Evolutionary conservation across 2,888 invertebrate genomes (phyloP), one percentile per base, ranked within the genome.

Genomic region (Xylocampa areola): DNA sequence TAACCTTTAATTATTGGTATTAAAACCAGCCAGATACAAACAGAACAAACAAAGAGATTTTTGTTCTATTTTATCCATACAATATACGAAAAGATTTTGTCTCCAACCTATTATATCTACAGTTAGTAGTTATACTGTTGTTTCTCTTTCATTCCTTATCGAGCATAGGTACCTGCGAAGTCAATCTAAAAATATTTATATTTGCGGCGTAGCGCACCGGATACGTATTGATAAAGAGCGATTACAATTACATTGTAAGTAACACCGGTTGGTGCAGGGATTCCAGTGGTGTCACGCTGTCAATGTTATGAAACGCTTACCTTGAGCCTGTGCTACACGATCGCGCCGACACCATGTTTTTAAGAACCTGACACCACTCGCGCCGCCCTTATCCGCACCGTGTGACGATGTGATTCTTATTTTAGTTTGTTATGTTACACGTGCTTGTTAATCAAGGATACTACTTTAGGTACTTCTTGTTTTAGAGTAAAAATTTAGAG

Each of bases 301-400:
- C 80, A 43, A 74, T 86, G 84, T 90, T 89, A 82, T 89, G 82
- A 83, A 80, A 80, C 66, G 62, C 61, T 88, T 84, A 89, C 92
- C 89, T 92, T 91, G 90, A 73, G 79, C 71, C 77, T 87, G 78
- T 87, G 90, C 73, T 84, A 92, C 75, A 44, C 62, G 89, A 91
- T 75, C 82, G 57, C 74, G 79, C 88, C 89, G 90, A 82, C 87
- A 80, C 83, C 84, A 84, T 86, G 85, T 82, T 85, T 79, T 82
- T 52, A 70, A 70, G 72, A 88, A 88, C 75, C 61, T 50, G 84
- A 88, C 77, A 77, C 74, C 67, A 32, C 23, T 23, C 52, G 25
- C 36, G 39, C 27, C 43, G 50, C 37, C 39, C 45, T 54, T 52
- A 50, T 40, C 60, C 35, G 29, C 30, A 61, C 73, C 73, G 75